phyloP scores from a whole-genome alignment of 2,797 vertebrate genomes.

The Darevskia nairensis region DNA sequence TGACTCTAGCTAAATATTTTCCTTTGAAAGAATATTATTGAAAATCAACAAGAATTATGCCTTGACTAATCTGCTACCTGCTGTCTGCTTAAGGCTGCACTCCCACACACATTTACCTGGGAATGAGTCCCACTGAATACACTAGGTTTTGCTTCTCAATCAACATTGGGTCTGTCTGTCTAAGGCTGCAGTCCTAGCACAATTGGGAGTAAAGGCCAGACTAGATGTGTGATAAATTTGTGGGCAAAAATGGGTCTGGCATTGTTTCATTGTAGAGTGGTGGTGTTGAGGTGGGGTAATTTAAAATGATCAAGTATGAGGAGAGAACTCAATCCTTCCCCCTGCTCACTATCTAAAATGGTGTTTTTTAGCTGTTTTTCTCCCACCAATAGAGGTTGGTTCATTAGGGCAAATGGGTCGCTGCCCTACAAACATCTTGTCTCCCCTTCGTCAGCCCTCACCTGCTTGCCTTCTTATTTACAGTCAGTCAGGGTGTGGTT shows the following conservation, averaged over 20 bases:
- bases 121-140: neutral
- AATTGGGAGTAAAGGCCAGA: neutral
- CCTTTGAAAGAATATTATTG: neutral
- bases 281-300: too few relatives aligned
- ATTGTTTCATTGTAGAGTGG: neutral
- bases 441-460: too few relatives aligned
- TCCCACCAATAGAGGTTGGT: too few relatives aligned
- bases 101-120: neutral
- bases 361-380: neutral
- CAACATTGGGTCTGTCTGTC: neutral
- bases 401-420: too few relatives aligned
- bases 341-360: too few relatives aligned
- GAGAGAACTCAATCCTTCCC: neutral
- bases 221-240: too few relatives aligned
- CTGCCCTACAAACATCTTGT: too few relatives aligned
- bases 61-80: neutral
- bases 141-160: neutral
- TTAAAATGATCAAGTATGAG: neutral
- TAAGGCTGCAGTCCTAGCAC: neutral
- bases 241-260: neutral
- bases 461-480: too few relatives aligned
- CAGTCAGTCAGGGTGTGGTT: too few relatives aligned
- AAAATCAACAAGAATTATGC: conserved; percentile 8
- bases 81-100: neutral
- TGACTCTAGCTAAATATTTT: neutral